phyloP scores from a whole-genome alignment of 1,140 invertebrate species.

The Drosophila takahashii region DNA sequence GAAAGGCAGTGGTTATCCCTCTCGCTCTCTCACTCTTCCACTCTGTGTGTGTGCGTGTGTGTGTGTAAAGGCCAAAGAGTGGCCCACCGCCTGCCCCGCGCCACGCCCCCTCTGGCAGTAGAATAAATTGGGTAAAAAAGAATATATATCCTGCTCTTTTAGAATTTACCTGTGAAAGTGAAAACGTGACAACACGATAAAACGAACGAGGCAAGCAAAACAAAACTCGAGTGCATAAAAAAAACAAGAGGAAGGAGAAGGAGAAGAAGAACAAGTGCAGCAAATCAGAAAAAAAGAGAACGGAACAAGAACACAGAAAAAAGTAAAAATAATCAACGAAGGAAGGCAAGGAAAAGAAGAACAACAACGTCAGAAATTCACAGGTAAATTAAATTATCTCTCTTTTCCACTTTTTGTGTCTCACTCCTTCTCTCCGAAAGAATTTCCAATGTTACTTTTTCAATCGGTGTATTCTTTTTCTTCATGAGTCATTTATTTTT shows the following conservation, averaged over 20 bases:
- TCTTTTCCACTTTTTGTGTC: background rate
- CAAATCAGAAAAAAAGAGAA: constrained; percentile 26
- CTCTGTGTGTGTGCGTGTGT: constrained; percentile 8
- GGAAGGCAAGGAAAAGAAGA: constrained; percentile 31
- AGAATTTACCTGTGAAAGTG: constrained; percentile 80
- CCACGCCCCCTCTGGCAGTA: constrained; percentile 15
- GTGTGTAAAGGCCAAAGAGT: constrained; percentile 47
- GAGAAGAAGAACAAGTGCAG: constrained; percentile 40
- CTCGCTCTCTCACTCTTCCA: background rate
- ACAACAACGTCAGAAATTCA: constrained; percentile 28
- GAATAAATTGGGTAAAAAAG: constrained; percentile 47
- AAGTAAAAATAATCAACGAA: constrained; percentile 43
- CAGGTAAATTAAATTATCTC: constrained; percentile 23
- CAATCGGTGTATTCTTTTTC: background rate
- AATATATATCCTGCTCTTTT: constrained; percentile 36
- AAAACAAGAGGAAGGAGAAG: constrained; percentile 28
- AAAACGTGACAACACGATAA: constrained; percentile 64
- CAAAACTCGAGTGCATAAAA: constrained; percentile 66
- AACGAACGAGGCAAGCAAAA: constrained; percentile 78
- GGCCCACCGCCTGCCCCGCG: background rate
- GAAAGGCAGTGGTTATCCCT: constrained; percentile 35
- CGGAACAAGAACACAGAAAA: constrained; percentile 41
- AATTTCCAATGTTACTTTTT: background rate
- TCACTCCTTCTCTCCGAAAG: background rate
- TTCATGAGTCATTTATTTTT: constrained; percentile 33